phyloP scores from a whole-genome alignment of 2,113 vertebrate species.

The Mobula hypostoma region DNA sequence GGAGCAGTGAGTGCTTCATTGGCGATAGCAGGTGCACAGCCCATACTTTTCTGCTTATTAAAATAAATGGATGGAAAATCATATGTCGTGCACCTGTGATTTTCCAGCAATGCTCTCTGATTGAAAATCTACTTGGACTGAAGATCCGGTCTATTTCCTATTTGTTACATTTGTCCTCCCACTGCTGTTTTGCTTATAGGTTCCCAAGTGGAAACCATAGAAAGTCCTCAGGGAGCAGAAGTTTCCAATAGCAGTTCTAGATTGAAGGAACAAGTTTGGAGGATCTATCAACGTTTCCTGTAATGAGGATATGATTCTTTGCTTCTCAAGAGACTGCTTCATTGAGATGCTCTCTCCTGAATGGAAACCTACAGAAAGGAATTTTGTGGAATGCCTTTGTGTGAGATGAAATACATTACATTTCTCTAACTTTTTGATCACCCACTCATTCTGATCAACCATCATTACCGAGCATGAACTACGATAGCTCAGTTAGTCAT shows the following conservation, averaged over 20 bases:
- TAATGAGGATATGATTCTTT: background rate
- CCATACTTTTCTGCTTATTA: background rate
- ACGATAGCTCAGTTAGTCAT: background rate
- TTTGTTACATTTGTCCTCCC: background rate
- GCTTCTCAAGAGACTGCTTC: background rate
- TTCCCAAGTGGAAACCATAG: background rate
- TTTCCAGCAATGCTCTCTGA: background rate
- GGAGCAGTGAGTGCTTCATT: background rate
- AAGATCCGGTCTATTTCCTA: background rate
- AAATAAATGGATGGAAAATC: conserved; percentile 19
- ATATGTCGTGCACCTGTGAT: background rate
- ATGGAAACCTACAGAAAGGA: background rate
- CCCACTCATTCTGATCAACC: too few species aligned
- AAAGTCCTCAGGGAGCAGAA: background rate
- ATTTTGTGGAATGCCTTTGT: background rate
- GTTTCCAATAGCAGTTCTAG: background rate
- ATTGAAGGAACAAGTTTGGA: background rate
- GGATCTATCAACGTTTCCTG: too few species aligned
- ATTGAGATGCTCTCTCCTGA: background rate
- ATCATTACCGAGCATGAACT: too few species aligned
- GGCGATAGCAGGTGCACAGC: background rate
- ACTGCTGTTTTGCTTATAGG: background rate
- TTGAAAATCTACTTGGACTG: background rate
- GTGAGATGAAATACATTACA: background rate
- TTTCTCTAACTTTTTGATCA: background rate